phyloP scores from a whole-genome alignment of 1,140 invertebrate species.

The Neodiprion fabricii region DNA sequence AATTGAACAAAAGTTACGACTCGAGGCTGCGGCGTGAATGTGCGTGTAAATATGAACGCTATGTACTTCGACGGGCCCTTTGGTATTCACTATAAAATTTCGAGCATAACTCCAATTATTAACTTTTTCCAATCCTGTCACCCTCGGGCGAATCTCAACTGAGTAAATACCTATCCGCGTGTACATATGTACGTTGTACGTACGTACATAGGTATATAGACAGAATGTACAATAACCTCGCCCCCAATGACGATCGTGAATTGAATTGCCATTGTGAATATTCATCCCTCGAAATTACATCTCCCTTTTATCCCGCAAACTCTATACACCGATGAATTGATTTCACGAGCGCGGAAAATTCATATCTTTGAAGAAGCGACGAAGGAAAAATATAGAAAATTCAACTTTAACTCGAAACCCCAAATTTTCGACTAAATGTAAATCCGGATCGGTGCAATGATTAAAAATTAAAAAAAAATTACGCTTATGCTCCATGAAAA shows the following conservation, averaged over 20 bases:
- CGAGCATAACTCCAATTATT: background rate
- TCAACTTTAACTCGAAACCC: too few species aligned
- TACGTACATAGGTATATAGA: too few species aligned
- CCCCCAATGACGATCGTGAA: background rate
- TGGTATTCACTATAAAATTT: background rate
- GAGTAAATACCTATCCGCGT: too few species aligned
- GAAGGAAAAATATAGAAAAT: too few species aligned
- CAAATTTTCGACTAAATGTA: too few species aligned
- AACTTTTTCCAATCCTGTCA: background rate
- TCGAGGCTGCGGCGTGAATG: background rate
- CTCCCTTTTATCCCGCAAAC: background rate
- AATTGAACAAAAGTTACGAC: background rate
- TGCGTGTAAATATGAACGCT: background rate
- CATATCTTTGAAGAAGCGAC: background rate
- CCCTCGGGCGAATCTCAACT: background rate
- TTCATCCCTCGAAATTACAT: background rate
- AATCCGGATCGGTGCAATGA: too few species aligned
- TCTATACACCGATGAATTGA: background rate
- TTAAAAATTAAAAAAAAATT: too few species aligned
- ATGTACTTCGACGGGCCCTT: background rate
- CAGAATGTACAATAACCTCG: background rate
- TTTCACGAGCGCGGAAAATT: background rate
- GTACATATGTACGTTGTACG: too few species aligned
- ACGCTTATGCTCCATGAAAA: too few species aligned
- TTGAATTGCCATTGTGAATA: background rate